These are phyloP conservation scores for Pelecanus crispus DNA, from an alignment of 2,113 vertebrate genomes.

Conservation along the genomic window DNA sequence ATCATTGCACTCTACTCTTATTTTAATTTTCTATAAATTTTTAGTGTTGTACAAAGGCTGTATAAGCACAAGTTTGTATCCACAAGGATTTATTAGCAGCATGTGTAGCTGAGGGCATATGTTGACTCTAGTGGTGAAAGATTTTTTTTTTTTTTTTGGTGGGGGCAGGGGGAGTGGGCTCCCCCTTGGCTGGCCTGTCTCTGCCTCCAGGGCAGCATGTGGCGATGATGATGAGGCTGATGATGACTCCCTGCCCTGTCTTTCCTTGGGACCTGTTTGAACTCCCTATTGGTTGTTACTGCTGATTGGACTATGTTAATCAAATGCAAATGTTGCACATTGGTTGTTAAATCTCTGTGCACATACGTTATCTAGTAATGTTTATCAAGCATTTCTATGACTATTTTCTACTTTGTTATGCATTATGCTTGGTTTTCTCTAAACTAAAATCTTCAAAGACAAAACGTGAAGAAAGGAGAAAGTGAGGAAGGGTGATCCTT, in stretches of 20 bases:
- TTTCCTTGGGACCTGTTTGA: neutral
- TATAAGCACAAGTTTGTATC: neutral
- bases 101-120: neutral
- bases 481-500: neutral
- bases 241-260: neutral
- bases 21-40: neutral
- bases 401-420: neutral
- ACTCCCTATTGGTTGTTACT: neutral
- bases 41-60: neutral
- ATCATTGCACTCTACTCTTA: neutral
- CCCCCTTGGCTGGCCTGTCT: neutral
- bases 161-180: neutral
- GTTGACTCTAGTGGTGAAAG: neutral
- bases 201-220: neutral
- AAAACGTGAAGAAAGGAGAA: neutral
- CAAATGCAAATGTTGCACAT: neutral
- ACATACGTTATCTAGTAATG: neutral
- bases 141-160: neutral
- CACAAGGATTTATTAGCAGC: neutral
- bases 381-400: neutral
- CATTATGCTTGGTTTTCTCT: neutral
- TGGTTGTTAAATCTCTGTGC: neutral
- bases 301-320: neutral
- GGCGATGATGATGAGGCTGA: neutral
- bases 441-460: neutral